Base-by-base conservation (phyloP, 2,113 vertebrate species). In the Ardeotis arabs region DNA sequence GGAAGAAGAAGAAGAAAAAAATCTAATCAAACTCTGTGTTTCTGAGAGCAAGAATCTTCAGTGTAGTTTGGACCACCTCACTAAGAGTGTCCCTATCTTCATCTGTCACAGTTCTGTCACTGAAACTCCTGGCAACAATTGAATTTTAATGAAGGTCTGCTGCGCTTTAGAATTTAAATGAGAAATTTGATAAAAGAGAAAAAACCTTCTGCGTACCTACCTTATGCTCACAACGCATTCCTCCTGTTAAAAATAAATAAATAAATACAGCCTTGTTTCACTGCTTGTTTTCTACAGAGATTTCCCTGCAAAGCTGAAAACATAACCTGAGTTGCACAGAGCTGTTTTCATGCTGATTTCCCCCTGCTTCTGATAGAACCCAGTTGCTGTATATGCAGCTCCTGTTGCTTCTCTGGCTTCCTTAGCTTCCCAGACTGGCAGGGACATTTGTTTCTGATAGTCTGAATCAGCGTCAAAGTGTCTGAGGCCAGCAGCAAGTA, bases 131-230 rank as follows among this genome's bases (percentile, higher is more conserved):
- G 44, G 56, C 60, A 96, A 93, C 79, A 96, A 93, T 18, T 74
- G 88, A 89, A 94, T 96, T 93, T 90, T 95, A 95, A 93, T 90
- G 88, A 94, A 64, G 67, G 49, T 95, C 79, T 95, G 64, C 77
- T 76, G 70, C 68, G 69, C 81, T 91, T 92, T 87, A 53, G 95
- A 96, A 95, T 96, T 95, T 83, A 91, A 94, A 96, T 96, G 73
- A 95, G 88, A 75, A 68, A 19, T 75, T 78, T 88, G 86, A 89
- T 92, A 92, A 94, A 93, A 75, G 60, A 72, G 67, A 88, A 49
- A 70, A 93, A 70, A 68, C 4, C 44, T 80, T 87, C 67, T 78
- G 64, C 29, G 41, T 78, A 74, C 62, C 39, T 77, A 14, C 83
- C 35, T 81, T 63, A 68, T 44, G 16, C 16, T 89, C 56, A 47